Evolutionary conservation across 2,113 vertebrate species (phyloP).

Genomic region (Amia ocellicauda): DNA sequence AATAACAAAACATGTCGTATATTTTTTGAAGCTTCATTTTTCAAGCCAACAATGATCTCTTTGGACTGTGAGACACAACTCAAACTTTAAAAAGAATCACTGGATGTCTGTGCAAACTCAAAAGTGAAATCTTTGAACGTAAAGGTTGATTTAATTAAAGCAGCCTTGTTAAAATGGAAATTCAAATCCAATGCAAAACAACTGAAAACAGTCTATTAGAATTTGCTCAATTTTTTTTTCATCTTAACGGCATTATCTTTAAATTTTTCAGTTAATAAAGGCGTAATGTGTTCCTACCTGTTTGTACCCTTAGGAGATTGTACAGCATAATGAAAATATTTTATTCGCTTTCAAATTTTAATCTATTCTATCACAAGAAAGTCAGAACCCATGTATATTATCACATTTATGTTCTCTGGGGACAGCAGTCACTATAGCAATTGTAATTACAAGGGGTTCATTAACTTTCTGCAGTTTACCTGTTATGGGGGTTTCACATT

Average conservation of each 20-base stretch:
- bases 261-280: slow-evolving; percentile 71
- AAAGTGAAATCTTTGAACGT: background rate
- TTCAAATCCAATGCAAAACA: slow-evolving; percentile 51
- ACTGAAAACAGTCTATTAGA: slow-evolving; percentile 46
- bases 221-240: slow-evolving; percentile 43
- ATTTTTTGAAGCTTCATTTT: no score
- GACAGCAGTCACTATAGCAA: slow-evolving; percentile 79
- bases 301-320: slow-evolving; percentile 68
- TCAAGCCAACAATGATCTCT: no score
- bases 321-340: slow-evolving; percentile 78
- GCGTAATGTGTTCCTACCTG: slow-evolving; percentile 74
- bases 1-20: no score
- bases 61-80: no score
- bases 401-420: slow-evolving; percentile 69
- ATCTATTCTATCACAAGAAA: slow-evolving; percentile 68
- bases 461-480: slow-evolving; percentile 84
- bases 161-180: slow-evolving; percentile 41
- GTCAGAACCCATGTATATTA: slow-evolving; percentile 70
- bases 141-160: slow-evolving; percentile 48
- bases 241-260: slow-evolving; percentile 55
- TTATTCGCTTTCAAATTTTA: slow-evolving; percentile 79
- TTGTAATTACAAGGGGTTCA: slow-evolving; percentile 88
- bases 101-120: background rate
- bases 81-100: background rate
- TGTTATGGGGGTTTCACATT: slow-evolving; percentile 78